phyloP scores from a whole-genome alignment of 2,113 vertebrate genomes.

The Protomyctophum bolini region DNA sequence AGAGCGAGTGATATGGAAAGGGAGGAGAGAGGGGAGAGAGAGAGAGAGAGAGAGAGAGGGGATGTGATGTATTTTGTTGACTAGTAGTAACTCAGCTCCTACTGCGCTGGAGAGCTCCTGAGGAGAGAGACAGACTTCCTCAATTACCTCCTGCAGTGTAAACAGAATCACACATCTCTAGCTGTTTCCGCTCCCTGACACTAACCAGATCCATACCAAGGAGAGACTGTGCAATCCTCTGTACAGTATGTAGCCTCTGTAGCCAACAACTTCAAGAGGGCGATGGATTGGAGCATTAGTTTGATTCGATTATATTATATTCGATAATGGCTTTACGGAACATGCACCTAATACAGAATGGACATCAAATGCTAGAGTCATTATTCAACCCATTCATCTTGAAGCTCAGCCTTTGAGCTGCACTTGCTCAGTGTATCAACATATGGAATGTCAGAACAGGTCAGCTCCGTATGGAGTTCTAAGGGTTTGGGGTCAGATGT shows the following conservation, averaged over 20 bases:
- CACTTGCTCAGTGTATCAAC: too few relatives aligned
- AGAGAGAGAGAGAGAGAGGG: conserved; percentile 24
- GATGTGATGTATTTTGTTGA: conserved; percentile 60
- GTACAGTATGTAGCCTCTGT: too few relatives aligned
- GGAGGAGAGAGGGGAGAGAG: conserved; percentile 13
- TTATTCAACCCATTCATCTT: too few relatives aligned
- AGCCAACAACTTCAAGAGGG: background rate
- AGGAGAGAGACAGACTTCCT: conserved; percentile 64
- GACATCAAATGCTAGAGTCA: too few relatives aligned
- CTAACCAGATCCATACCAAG: conserved; percentile 27
- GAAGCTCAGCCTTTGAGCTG: too few relatives aligned
- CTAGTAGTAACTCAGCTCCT: conserved; percentile 44
- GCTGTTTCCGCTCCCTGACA: conserved; percentile 37
- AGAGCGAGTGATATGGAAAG: background rate
- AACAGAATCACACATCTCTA: conserved; percentile 62
- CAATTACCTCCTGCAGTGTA: conserved; percentile 63
- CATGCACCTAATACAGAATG: too few relatives aligned
- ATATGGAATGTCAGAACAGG: too few relatives aligned
- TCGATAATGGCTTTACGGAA: too few relatives aligned
- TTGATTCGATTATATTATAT: too few relatives aligned
- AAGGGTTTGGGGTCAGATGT: too few relatives aligned
- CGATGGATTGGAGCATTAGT: background rate
- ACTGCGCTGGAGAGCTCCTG: conserved; percentile 42
- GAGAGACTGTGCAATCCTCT: conserved; percentile 18
- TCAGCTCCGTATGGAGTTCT: too few relatives aligned